A percentile compares a stretch with the other conserved stretches of the same genome.
These are phyloP conservation scores for Sarcophaga peregrina DNA, from an alignment of 1,140 invertebrate species.

Conservation along the genomic window DNA sequence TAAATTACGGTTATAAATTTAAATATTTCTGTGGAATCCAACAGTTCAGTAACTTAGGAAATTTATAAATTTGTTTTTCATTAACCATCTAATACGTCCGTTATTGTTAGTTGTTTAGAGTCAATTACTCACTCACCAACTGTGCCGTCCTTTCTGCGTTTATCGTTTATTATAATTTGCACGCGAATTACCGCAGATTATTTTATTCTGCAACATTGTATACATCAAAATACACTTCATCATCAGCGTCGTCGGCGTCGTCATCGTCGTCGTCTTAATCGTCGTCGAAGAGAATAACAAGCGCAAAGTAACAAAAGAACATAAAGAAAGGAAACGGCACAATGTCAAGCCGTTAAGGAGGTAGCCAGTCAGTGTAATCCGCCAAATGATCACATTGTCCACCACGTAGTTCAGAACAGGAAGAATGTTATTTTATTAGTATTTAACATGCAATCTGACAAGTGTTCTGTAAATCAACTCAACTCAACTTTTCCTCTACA, in stretches of 20 bases:
- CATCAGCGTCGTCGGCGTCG: neutral
- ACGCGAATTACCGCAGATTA: slow-evolving; percentile 55
- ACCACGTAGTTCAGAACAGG: slow-evolving; percentile 43
- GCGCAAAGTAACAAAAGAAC: neutral
- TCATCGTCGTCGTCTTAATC: neutral
- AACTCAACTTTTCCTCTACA: slow-evolving; percentile 17
- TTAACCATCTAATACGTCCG: neutral
- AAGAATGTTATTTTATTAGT: slow-evolving; percentile 64
- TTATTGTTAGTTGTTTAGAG: neutral
- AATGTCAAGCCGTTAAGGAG: slow-evolving; percentile 8
- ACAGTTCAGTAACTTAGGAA: neutral
- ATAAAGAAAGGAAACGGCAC: neutral
- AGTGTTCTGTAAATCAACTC: slow-evolving; percentile 50
- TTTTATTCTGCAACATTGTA: slow-evolving; percentile 19
- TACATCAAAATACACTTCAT: neutral
- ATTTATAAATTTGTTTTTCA: neutral
- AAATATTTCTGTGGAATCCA: too few species aligned
- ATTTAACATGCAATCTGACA: slow-evolving; percentile 66
- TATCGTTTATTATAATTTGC: slow-evolving; percentile 45
- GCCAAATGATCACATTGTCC: neutral
- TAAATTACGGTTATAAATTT: too few species aligned
- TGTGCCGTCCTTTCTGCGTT: neutral
- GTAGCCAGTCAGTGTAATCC: neutral
- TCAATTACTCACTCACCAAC: slow-evolving; percentile 4
- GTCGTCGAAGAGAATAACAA: neutral